Conservation (phyloP, 2,113 vertebrate genomes). For the Pteropus alecto region DNA sequence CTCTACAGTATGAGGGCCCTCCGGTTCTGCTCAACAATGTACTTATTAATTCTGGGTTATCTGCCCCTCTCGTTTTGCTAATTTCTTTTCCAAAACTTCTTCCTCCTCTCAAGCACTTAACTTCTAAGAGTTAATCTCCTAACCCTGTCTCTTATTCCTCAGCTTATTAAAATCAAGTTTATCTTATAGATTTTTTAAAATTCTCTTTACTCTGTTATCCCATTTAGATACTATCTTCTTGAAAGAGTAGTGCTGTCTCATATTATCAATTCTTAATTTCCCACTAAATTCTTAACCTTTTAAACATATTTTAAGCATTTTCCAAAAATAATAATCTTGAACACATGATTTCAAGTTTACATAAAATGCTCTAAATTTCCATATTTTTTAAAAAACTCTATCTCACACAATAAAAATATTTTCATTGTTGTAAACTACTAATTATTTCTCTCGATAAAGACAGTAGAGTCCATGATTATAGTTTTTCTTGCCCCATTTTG, state of each 20-base stretch:
- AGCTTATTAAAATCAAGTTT: background rate
- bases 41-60: background rate
- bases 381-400: background rate
- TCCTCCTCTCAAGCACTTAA: background rate
- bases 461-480: background rate
- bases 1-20: background rate
- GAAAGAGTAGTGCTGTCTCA: background rate
- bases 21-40: background rate
- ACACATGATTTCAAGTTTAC: background rate
- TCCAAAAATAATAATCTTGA: background rate
- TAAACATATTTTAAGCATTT: background rate
- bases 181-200: background rate
- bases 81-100: background rate
- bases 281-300: background rate
- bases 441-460: conserved; percentile 12
- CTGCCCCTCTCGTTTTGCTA: background rate
- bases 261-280: background rate
- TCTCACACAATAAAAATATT: background rate
- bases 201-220: background rate
- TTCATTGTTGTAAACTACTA: background rate
- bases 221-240: background rate
- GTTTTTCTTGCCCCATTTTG: background rate
- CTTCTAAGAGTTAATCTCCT: background rate
- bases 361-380: background rate
- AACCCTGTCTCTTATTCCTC: background rate